Evolutionary conservation across 2,888 invertebrate species (phyloP).

Genomic region (Drosophila subquinaria): DNA sequence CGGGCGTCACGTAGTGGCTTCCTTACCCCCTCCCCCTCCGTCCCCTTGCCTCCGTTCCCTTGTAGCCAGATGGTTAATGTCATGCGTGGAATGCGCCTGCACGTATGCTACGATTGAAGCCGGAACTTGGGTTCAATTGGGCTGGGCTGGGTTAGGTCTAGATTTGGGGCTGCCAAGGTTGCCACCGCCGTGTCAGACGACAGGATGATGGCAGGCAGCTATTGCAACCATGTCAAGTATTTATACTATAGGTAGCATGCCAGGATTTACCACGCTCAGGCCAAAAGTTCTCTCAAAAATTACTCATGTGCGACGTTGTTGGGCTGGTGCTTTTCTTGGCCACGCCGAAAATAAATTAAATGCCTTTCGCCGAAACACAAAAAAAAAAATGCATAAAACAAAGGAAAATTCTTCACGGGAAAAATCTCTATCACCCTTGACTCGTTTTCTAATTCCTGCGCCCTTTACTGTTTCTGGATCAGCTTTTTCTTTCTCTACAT

Average conservation of each 20-base stretch:
- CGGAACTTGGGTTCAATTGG: not conserved
- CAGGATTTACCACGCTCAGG: conserved; percentile 58
- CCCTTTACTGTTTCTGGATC: not conserved
- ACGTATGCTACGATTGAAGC: conserved; percentile 60
- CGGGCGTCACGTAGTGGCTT: conserved; percentile 58
- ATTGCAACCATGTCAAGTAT: conserved; percentile 77
- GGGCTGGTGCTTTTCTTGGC: conserved; percentile 22
- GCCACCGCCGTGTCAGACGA: conserved; percentile 40
- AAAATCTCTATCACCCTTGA: conserved; percentile 39
- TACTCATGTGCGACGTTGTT: conserved; percentile 43
- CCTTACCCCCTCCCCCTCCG: not conserved
- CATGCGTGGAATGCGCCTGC: conserved; percentile 59
- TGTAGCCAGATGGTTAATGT: conserved; percentile 53
- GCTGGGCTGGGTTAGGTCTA: conserved; percentile 3
- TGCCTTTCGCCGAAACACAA: conserved; percentile 50
- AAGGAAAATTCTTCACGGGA: conserved; percentile 64
- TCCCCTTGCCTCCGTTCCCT: too few species aligned
- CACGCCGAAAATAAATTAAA: conserved; percentile 73
- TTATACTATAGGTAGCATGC: conserved; percentile 79
- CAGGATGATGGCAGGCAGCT: conserved; percentile 33
- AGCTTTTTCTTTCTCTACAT: too few species aligned
- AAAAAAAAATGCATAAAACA: conserved; percentile 40
- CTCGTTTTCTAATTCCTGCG: not conserved
- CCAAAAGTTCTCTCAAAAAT: conserved; percentile 64
- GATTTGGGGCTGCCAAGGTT: conserved; percentile 14